A percentile compares a stretch with the other conserved stretches of the same genome.
phyloP scores from a whole-genome alignment of 1,140 invertebrate species.

The Pollicipes pollicipes region DNA sequence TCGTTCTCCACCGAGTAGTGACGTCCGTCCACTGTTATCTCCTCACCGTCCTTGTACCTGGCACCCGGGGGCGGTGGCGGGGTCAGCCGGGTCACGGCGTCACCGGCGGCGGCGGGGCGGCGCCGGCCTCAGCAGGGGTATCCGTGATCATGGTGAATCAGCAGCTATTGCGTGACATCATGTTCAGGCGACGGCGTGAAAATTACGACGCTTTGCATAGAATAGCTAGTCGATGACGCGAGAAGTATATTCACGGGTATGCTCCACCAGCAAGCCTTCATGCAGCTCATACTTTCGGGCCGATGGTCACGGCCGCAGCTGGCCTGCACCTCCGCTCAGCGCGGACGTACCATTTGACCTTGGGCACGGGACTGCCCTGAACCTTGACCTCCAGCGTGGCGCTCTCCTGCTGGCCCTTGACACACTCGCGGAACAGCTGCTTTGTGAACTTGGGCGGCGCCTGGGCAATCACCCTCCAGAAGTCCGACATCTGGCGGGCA shows the following conservation, averaged over 20 bases:
- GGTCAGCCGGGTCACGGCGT: background rate
- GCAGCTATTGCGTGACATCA: background rate
- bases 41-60: conserved; percentile 48
- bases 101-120: too few relatives aligned
- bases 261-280: too few relatives aligned
- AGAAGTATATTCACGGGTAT: too few relatives aligned
- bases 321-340: too few relatives aligned
- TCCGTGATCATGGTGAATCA: background rate
- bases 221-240: too few relatives aligned
- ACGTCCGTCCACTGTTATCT: conserved; percentile 45
- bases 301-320: conserved; percentile 4
- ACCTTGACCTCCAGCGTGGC: conserved; percentile 44
- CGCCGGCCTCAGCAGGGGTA: background rate
- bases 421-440: conserved; percentile 31
- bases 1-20: conserved; percentile 42
- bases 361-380: conserved; percentile 55
- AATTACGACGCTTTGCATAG: too few relatives aligned
- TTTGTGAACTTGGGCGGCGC: conserved; percentile 57
- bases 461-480: conserved; percentile 28
- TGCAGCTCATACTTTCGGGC: conserved; percentile 8
- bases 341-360: conserved; percentile 41
- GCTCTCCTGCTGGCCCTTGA: conserved; percentile 46
- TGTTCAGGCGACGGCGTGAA: too few relatives aligned
- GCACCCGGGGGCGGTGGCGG: background rate
- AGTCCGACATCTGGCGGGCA: conserved; percentile 7